phyloP scores from a whole-genome alignment of 2,797 vertebrate species.

The Acanthornis magna region DNA sequence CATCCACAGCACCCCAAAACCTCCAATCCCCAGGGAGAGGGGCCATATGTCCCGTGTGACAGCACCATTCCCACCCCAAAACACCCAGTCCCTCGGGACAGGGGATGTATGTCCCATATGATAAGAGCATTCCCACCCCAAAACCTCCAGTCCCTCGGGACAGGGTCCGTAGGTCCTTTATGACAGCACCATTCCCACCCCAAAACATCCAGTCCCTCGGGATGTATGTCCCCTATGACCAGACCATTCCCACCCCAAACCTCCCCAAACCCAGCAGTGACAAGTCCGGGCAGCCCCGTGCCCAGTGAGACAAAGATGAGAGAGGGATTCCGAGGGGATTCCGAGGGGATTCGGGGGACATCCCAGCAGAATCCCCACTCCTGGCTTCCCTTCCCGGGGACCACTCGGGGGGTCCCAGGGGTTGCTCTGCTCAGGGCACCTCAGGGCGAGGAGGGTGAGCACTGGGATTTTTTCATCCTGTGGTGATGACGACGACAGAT shows the following conservation, averaged over 20 bases:
- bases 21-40: too few species aligned
- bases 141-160: accelerated
- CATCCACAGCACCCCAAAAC: accelerated
- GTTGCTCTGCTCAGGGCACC: neutral
- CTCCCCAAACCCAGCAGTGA: too few species aligned
- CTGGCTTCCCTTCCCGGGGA: neutral
- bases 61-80: neutral
- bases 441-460: accelerated
- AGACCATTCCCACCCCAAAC: neutral
- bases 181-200: neutral
- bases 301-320: accelerated
- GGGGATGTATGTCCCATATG: too few species aligned
- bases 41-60: too few species aligned
- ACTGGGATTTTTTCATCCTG: neutral
- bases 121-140: too few species aligned
- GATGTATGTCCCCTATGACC: neutral
- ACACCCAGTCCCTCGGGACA: too few species aligned
- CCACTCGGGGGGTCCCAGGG: accelerated
- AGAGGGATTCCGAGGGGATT: too few species aligned
- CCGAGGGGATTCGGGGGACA: accelerated
- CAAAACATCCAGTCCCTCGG: neutral
- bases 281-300: accelerated
- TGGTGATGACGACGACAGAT: accelerated
- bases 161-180: too few species aligned
- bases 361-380: neutral